Conservation (phyloP, 30 jellyfish, hydroid and myxozoan genomes). For the Sanderia malayensis region DNA sequence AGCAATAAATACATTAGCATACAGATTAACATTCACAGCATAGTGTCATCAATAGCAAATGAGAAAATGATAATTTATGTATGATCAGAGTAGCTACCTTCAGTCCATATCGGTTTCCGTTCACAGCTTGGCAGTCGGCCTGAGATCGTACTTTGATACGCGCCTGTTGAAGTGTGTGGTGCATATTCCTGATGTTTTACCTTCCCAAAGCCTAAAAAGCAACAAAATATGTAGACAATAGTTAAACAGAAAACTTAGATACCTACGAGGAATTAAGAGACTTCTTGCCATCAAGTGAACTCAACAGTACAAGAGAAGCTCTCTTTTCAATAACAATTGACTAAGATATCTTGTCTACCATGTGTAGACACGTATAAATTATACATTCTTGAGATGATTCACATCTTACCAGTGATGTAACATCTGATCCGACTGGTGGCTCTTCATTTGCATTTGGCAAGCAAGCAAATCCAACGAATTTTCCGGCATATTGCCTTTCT, state of each 20-base stretch:
- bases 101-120: slow-evolving; percentile 9
- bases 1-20: neutral
- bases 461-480: slow-evolving; percentile 62
- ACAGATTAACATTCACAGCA: too few relatives aligned
- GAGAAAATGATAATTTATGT: too few relatives aligned
- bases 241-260: too few relatives aligned
- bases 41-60: too few relatives aligned
- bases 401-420: slow-evolving; percentile 68
- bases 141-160: slow-evolving; percentile 52
- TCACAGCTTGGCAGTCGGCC: slow-evolving; percentile 29
- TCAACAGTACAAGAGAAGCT: too few relatives aligned
- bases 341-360: too few relatives aligned
- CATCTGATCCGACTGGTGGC: slow-evolving; percentile 68
- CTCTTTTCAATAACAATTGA: too few relatives aligned
- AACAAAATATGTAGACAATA: too few relatives aligned
- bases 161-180: slow-evolving; percentile 84
- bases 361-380: too few relatives aligned
- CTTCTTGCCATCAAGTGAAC: too few relatives aligned
- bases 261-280: too few relatives aligned
- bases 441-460: slow-evolving; percentile 56
- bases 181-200: slow-evolving; percentile 66
- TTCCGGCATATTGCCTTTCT: slow-evolving; percentile 55
- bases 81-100: neutral
- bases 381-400: too few relatives aligned
- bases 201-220: slow-evolving; percentile 72